Conservation (phyloP, 2,113 vertebrate genomes). For the human region GRCh38 chr5:96711001-96711500, state of each 20-base stretch:
- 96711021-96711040: background rate
- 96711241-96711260: background rate
- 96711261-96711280: background rate
- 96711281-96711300: background rate
- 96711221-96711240: background rate
- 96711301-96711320: background rate
- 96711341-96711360: background rate
- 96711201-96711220: too few species aligned
- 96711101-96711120: background rate
- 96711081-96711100: background rate
- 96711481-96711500: background rate
- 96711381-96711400: background rate
- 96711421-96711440: background rate
- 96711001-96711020: background rate
- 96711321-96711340: background rate
- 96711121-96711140: background rate
- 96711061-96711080: background rate
- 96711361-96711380: background rate
- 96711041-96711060: background rate
- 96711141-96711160: background rate
- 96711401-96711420: background rate
- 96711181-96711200: background rate
- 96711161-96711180: background rate
- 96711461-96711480: background rate
- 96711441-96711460: constrained; percentile 11